phyloP scores from a whole-genome alignment of 2,888 invertebrate species.

The Mesochorus sp. region DNA sequence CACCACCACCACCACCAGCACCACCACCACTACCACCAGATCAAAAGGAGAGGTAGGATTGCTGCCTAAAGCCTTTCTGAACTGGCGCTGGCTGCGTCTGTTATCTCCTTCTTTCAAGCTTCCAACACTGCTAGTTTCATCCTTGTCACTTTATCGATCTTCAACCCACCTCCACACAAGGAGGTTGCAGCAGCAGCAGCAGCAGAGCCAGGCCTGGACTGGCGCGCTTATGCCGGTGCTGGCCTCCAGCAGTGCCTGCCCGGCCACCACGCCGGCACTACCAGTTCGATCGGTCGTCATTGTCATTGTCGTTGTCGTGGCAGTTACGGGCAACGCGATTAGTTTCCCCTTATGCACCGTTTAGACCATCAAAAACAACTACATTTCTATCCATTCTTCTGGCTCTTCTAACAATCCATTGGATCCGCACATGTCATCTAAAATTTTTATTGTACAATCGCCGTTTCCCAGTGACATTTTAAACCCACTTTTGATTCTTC shows the following conservation, averaged over 20 bases:
- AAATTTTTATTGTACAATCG: no score
- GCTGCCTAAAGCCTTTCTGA: conserved; percentile 38
- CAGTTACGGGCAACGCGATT: conserved; percentile 65
- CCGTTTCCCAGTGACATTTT: no score
- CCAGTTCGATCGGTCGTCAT: conserved; percentile 69
- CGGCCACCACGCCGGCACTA: conserved; percentile 80
- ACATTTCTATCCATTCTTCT: no score
- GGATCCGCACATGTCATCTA: no score
- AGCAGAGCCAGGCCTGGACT: conserved; percentile 67
- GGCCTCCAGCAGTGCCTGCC: conserved; percentile 78
- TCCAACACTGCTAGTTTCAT: conserved; percentile 31
- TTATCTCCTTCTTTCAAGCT: conserved; percentile 57
- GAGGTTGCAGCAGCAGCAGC: conserved; percentile 60
- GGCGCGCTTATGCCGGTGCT: conserved; percentile 71
- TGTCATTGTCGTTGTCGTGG: conserved; percentile 51
- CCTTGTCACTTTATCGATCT: conserved; percentile 77
- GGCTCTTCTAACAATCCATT: no score
- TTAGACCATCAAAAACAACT: neutral
- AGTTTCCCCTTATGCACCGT: conserved; percentile 42
- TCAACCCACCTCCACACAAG: conserved; percentile 66
- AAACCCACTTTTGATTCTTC: no score
- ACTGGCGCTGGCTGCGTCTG: conserved; percentile 36
- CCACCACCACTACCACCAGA: conserved; percentile 5
- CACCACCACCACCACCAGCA: neutral
- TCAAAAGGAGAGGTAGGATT: conserved; percentile 47